Evolutionary conservation across 2,888 invertebrate genomes (phyloP), one percentile per base, ranked within the genome.

Genomic region (Lordiphosa andalusiaca): DNA sequence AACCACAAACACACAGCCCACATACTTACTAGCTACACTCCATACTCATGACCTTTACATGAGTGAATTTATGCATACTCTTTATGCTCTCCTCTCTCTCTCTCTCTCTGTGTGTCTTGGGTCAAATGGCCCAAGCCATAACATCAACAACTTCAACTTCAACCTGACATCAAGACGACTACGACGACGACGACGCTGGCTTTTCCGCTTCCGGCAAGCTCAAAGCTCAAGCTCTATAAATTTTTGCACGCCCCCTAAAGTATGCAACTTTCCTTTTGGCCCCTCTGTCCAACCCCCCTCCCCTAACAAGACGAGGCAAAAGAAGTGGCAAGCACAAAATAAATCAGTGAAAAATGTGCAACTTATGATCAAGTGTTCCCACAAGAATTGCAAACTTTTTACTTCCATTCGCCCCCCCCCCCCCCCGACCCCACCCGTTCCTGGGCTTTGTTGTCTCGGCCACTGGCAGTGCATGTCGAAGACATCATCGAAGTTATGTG

Each of bases 311-410:
- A 59, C 50, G 51, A 49, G 42, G 25, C 5, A 10, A 7, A 30
- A 12, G 33, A 13, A 30, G 19, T 52, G 46, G 10, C 25, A 21
- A 48, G 16, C 35, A 41, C 57, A 53, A 58, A 67, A 70, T 84
- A 78, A 82, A 84, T 78, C 78, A 73, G 71, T 73, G 71, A 69
- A 84, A 78, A 84, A 84, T 80, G 63, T 73, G 66, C 68, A 80
- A 77, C 78, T 80, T 80, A 82, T 80, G 78, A 80, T 82, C 78
- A 84, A 80, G 78, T 84, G 78, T 77, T 84, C 84, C 78, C 78
- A 77, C 84, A 80, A 82, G 78, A 73, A 84, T 80, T 81, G 69
- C 84, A 69, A 80, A 84, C 74, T 80, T 84, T 80, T 41, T 38
- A 51, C 57, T 53, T 25, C 42, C 40, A 49, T 35, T 48, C 36